Evolutionary conservation across 1,140 invertebrate genomes (phyloP), one percentile per base, ranked within the genome.

Genomic region (Drosophila bocki): DNA sequence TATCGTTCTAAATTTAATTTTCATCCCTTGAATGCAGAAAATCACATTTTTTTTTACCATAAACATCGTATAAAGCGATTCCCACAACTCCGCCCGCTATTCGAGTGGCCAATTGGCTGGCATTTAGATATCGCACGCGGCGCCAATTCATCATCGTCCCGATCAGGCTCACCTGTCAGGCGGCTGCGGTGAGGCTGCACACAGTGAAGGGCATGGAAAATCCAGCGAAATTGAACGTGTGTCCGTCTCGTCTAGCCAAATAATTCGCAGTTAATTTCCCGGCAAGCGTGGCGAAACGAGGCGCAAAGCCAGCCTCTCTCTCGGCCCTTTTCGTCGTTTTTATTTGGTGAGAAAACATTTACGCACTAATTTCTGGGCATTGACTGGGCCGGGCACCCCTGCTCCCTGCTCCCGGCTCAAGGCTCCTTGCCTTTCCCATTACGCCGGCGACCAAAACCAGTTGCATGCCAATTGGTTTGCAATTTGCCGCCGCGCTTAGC

Each of bases 271-370:
- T 88, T 86, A 90, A 91, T 91, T 90, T 87, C 45, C 80, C 82
- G 75, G 82, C 82, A 90, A 84, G 90, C 90, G 90, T 71, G 88
- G 69, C 90, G 78, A 84, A 91, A 77, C 88, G 84, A 70, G 76
- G 76, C 83, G 84, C 88, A 82, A 88, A 87, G 64, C 65, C 70
- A 48, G 57, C 13, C 6, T 41, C 15, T 8, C 22, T 50, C 26
- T 51, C 13, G 62, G 33, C 48, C 29, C 35, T 61, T 45, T 61
- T 41, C 44, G 45, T 42, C 56, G 44, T 72, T 84, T 87, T 91
- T 91, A 90, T 91, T 91, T 91, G 90, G 90, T 91, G 90, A 91
- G 90, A 91, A 91, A 91, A 91, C 90, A 91, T 91, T 91, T 91
- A 91, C 90, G 88, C 84, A 91, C 90, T 90, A 91, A 91, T 91